Base-by-base conservation (phyloP, 2,797 vertebrate genomes). In the Syngnathus rostellatus region DNA sequence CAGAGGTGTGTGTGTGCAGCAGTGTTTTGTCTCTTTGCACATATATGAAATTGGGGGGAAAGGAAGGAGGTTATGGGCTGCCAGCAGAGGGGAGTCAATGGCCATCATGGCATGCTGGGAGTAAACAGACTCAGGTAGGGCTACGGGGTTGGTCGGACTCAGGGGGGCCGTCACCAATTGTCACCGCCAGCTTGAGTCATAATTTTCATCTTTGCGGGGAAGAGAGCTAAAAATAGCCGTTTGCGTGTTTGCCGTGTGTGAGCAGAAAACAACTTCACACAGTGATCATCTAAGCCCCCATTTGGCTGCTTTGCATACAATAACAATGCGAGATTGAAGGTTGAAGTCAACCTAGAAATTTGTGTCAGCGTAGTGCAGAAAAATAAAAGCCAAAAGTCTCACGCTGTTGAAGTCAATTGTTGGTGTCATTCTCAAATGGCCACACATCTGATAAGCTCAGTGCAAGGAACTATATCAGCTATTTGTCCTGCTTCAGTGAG, bases 1-100 rank as follows among this genome's bases (percentile, higher is more conserved):
- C 64, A 61, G 83, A 92, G 81, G 89, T 92, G 90, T 92, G 90
- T 92, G 90, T 91, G 92, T 86, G 88, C 92, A 92, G 87, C 88
- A 81, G 86, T 86, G 82, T 88, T 90, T 87, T 86, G 81, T 89
- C 84, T 83, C 72, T 69, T 72, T 79, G 76, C 65, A 61, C 71
- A 68, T 76, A 82, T 69, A 37, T 66, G 58, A 53, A 77, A 74
- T 54, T 67, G 62, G 65, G 72, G 50, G 25, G 63, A 4, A 31
- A 31, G 31, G 31, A 31, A 71, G 58, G 73, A 75, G 72, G 75
- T 76, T 72, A 73, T 62, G 58, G 70, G 58, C 74, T 37, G 31
- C 55, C 3, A 37, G 25, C 2, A 17, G 6, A 55, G 55, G 16
- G 71, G 82, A 78, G 80, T 78, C 66, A 71, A 77, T 72, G 73